These are phyloP conservation scores for Tenrec ecaudatus DNA, from an alignment of 2,113 vertebrate species.

Conservation along the genomic window DNA sequence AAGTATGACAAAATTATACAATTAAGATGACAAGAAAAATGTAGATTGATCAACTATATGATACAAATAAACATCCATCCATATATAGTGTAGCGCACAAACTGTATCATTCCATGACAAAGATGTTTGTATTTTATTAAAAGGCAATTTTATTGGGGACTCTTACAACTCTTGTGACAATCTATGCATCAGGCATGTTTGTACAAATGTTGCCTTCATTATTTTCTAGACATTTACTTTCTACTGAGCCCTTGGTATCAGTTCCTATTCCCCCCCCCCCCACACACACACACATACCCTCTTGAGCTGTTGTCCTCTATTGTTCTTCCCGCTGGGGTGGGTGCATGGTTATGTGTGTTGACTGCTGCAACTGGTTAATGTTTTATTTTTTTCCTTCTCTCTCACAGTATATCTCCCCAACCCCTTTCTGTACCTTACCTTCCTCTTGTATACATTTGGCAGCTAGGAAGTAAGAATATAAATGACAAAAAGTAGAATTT, in stretches of 20 bases:
- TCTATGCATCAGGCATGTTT: too few species aligned
- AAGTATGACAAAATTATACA: conserved; percentile 48
- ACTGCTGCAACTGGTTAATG: too few species aligned
- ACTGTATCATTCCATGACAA: conserved; percentile 40
- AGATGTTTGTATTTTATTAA: neutral
- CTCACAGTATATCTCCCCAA: conserved; percentile 12
- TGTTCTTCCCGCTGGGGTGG: too few species aligned
- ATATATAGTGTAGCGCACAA: neutral
- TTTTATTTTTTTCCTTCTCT: neutral
- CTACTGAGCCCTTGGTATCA: too few species aligned
- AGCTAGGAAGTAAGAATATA: conserved; percentile 30
- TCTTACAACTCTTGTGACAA: too few species aligned
- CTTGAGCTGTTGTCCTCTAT: too few species aligned
- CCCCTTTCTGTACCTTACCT: neutral
- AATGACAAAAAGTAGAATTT: conserved; percentile 45
- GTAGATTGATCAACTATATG: conserved; percentile 11
- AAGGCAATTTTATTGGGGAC: too few species aligned
- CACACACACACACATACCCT: too few species aligned
- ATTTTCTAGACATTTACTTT: too few species aligned
- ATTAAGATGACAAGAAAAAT: conserved; percentile 27
- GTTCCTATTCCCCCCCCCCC: too few species aligned
- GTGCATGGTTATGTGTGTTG: too few species aligned
- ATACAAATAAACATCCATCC: conserved; percentile 20
- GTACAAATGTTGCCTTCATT: too few species aligned
- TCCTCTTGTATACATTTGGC: neutral